Evolutionary conservation across 2,888 invertebrate species (phyloP), one percentile per base, ranked within the genome.

Genomic region (Malacosoma neustria): DNA sequence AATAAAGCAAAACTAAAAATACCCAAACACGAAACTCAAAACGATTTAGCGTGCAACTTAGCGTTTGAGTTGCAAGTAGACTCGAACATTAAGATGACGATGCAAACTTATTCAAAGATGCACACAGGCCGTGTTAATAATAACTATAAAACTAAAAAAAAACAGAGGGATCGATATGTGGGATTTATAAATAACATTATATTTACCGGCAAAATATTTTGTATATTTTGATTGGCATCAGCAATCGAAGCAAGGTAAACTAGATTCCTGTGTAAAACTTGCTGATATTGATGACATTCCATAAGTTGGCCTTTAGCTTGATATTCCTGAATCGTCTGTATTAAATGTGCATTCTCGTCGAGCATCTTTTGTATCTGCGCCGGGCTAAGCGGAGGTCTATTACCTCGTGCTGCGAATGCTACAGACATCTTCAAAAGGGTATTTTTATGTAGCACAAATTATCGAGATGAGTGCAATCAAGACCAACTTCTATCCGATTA

Each of bases 341-440:
- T 98, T 32, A 99, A 88, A 70, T 97, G 96, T 55, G 95, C 95
- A 75, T 99, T 99, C 81, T 99, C 99, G 85, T 99, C 98, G 42
- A 99, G 88, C 91, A 99, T 93, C 90, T 98, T 96, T 73, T 96
- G 96, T 58, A 96, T 94, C 77, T 95, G 95, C 34, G 92, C 92
- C 42, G 94, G 92, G 70, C 89, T 95, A 31, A 94, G 91, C 35
- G 95, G 92, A 42, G 92, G 90, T 43, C 91, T 89, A 64, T 89
- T 89, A 39, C 91, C 91, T 63, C 92, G 88, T 62, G 91, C 90
- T 40, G 90, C 92, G 72, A 92, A 93, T 41, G 92, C 89, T 55
- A 92, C 89, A 33, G 93, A 93, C 93, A 93, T 11, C 31, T 31
- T 31, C 9, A 13, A 13, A n/a, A 13, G 13, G 5, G 6, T 32